Percentiles rank a stretch among this genome's conserved stretches.
Conservation (phyloP, 2,888 invertebrate genomes). For the Lasioglossum morio region DNA sequence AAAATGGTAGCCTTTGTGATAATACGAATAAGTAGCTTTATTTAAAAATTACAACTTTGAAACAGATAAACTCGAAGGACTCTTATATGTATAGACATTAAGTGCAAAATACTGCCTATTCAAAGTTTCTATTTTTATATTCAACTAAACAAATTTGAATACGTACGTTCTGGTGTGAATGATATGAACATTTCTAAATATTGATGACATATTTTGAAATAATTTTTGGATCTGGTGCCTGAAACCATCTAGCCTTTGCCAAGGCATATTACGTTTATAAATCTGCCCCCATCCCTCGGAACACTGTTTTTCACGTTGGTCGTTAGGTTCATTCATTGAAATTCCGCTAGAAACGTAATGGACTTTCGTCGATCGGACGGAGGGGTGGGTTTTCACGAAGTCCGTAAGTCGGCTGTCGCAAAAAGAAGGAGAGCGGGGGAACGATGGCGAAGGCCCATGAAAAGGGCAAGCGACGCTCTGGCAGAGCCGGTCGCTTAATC, state of each 20-base stretch:
- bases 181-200: not conserved
- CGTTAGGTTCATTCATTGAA: slow-evolving; percentile 50
- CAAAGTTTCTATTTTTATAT: not conserved
- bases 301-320: slow-evolving; percentile 64
- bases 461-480: slow-evolving; percentile 79
- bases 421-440: slow-evolving; percentile 64
- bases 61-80: not conserved
- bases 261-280: slow-evolving; percentile 20
- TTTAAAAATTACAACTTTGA: not conserved
- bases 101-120: not conserved
- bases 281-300: slow-evolving; percentile 4
- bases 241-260: not conserved
- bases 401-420: slow-evolving; percentile 63
- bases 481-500: slow-evolving; percentile 80
- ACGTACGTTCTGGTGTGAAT: not conserved
- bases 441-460: slow-evolving; percentile 63
- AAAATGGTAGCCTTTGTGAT: not conserved
- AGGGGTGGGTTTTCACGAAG: slow-evolving; percentile 61
- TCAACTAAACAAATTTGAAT: not conserved
- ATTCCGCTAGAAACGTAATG: slow-evolving; percentile 62
- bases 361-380: slow-evolving; percentile 62
- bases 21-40: not conserved
- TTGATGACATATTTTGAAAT: not conserved
- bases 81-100: not conserved
- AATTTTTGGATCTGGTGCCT: not conserved